Evolutionary conservation across 2,113 vertebrate species (phyloP).

Genomic region (Ginglymostoma cirratum): DNA sequence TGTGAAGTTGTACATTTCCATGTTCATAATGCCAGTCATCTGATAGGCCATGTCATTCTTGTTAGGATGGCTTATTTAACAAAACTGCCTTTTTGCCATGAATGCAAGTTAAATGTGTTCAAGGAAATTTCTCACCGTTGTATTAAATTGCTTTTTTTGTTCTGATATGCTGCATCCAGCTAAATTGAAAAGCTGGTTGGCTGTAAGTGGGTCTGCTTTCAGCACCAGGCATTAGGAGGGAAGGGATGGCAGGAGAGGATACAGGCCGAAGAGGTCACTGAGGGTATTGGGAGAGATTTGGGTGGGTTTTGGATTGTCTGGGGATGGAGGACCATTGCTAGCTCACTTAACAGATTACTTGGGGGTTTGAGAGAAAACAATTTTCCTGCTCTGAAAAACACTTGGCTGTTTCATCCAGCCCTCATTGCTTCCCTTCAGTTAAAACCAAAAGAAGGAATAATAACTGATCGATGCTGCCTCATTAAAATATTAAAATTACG

Average conservation of each 20-base stretch:
- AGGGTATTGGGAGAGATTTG: neutral
- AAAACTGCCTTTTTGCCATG: neutral
- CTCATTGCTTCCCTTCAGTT: neutral
- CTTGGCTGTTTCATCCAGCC: neutral
- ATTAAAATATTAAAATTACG: neutral
- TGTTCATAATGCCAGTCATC: neutral
- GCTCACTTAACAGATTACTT: neutral
- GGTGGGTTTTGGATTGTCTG: neutral
- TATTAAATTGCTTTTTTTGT: neutral
- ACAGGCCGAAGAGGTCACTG: neutral
- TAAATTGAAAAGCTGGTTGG: neutral
- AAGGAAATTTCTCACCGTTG: neutral
- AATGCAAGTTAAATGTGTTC: neutral
- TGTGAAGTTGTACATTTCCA: neutral
- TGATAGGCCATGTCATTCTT: neutral
- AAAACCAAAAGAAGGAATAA: neutral
- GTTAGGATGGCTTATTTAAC: neutral
- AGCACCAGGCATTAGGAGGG: neutral
- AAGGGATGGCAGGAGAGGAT: neutral
- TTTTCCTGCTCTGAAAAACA: neutral
- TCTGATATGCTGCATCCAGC: neutral
- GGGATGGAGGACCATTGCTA: neutral
- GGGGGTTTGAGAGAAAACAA: neutral
- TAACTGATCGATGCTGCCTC: neutral
- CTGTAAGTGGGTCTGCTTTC: neutral